Conservation (phyloP, 2,797 vertebrate genomes). For the Enteromius afrohamiltoni region DNA sequence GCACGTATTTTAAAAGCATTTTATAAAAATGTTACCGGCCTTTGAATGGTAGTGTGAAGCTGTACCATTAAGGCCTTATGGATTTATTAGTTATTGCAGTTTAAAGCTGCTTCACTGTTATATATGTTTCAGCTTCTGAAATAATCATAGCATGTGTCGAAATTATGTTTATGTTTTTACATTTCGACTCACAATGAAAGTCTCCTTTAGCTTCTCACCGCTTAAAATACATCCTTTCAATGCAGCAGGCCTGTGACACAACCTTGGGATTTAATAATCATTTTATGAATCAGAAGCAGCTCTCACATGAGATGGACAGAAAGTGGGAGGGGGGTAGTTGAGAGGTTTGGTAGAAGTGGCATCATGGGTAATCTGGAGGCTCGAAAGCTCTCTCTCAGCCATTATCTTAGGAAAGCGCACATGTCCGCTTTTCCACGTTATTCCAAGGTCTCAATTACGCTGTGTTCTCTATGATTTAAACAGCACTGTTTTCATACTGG, state of each 20-base stretch:
- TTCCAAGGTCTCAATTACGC: conserved; percentile 72
- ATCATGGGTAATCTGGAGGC: conserved; percentile 63
- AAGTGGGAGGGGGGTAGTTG: conserved; percentile 55
- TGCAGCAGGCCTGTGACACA: conserved; percentile 60
- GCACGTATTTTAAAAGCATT: background rate
- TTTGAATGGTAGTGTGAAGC: background rate
- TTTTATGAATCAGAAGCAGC: conserved; percentile 70
- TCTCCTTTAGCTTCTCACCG: conserved; percentile 62
- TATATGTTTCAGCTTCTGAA: conserved; percentile 56
- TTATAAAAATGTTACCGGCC: background rate
- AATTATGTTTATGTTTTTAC: conserved; percentile 65
- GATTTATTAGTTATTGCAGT: conserved; percentile 1
- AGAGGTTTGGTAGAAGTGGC: conserved; percentile 40
- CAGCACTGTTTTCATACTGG: conserved; percentile 68
- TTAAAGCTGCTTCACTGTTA: background rate
- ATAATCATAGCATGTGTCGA: conserved; percentile 62
- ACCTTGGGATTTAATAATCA: conserved; percentile 64
- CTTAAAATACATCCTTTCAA: conserved; percentile 64
- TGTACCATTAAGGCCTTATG: background rate
- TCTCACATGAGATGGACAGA: conserved; percentile 70
- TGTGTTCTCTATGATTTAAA: conserved; percentile 67
- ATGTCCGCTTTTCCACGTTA: conserved; percentile 70
- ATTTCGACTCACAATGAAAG: conserved; percentile 60
- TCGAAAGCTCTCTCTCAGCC: conserved; percentile 68
- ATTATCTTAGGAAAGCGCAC: conserved; percentile 68